Evolutionary conservation across 1,140 invertebrate genomes (phyloP).

Genomic region (Acarapis woodi): DNA sequence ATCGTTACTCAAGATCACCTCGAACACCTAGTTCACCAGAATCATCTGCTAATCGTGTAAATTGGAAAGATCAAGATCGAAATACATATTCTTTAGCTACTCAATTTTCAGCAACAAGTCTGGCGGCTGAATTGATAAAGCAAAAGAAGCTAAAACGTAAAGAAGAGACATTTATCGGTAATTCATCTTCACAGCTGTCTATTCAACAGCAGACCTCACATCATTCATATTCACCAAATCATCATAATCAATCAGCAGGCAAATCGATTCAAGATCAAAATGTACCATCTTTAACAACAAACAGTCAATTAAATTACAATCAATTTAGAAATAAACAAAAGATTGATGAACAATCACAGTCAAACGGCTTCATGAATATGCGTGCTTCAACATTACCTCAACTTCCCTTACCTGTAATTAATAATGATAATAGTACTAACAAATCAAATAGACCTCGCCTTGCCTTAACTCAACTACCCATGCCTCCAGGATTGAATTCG

Average conservation of each 20-base stretch:
- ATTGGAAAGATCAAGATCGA: background rate
- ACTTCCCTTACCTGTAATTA: background rate
- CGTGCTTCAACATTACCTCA: background rate
- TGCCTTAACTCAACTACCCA: slow-evolving; percentile 2
- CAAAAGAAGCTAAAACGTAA: slow-evolving; percentile 9
- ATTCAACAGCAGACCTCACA: background rate
- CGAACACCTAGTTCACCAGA: background rate
- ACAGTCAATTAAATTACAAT: background rate
- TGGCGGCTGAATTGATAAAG: slow-evolving; percentile 19
- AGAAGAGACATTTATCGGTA: background rate
- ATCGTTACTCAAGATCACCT: slow-evolving; percentile 1
- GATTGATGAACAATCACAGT: background rate
- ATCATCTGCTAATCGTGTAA: background rate
- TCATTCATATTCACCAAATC: background rate
- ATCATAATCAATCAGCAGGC: background rate
- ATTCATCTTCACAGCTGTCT: background rate
- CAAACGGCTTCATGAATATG: background rate
- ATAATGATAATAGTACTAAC: background rate
- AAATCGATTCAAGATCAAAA: background rate
- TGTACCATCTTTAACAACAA: background rate
- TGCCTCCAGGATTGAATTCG: slow-evolving; percentile 2
- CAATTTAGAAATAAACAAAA: background rate
- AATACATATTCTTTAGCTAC: background rate
- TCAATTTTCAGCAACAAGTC: slow-evolving; percentile 13
- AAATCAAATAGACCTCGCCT: background rate